Evolutionary conservation across 2,888 invertebrate species (phyloP).

Genomic region (Zaprionus lineosus): DNA sequence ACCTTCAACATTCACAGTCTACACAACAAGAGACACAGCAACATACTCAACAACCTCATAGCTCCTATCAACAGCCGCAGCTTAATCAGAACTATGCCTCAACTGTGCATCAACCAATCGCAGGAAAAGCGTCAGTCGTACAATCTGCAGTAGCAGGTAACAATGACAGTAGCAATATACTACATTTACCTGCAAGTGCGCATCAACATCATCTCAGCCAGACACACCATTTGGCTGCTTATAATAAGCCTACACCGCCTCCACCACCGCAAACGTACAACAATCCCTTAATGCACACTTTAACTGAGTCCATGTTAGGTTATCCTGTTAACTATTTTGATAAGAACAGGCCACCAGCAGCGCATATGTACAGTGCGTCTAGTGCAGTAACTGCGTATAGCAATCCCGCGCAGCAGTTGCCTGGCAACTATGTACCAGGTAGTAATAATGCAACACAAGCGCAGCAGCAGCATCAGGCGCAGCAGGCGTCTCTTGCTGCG

Average conservation of each 20-base stretch:
- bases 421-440: conserved; percentile 65
- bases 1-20: conserved; percentile 30
- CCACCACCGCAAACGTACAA: conserved; percentile 79
- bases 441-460: conserved; percentile 50
- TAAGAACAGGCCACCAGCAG: conserved; percentile 85
- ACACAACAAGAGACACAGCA: conserved; percentile 36
- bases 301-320: conserved; percentile 79
- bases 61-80: conserved; percentile 40
- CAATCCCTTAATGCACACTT: conserved; percentile 78
- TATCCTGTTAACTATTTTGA: conserved; percentile 84
- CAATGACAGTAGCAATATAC: conserved; percentile 59
- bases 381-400: conserved; percentile 70
- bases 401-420: conserved; percentile 73
- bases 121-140: conserved; percentile 55
- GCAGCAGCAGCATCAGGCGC: conserved; percentile 39
- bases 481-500: conserved; percentile 36
- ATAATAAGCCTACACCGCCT: conserved; percentile 79
- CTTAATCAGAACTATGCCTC: conserved; percentile 64
- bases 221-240: conserved; percentile 79
- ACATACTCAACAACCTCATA: conserved; percentile 37
- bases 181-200: conserved; percentile 59
- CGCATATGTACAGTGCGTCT: conserved; percentile 84
- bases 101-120: conserved; percentile 52
- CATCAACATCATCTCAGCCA: conserved; percentile 79
- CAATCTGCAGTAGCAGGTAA: conserved; percentile 30